Conservation (phyloP, 2,113 vertebrate species). For the Charina bottae region DNA sequence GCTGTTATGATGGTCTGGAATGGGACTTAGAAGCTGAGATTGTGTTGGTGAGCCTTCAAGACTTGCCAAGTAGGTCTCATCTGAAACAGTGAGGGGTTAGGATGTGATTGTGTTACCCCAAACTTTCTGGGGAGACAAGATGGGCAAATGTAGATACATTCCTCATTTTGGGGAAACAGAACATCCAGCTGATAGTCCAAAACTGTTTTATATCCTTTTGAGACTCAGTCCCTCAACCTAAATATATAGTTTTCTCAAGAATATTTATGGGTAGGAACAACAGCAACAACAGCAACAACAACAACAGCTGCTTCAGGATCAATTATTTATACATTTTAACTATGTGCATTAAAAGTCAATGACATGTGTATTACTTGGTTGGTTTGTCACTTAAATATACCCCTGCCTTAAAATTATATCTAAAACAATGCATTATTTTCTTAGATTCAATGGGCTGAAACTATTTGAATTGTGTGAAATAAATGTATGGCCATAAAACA, state of each 20-base stretch:
- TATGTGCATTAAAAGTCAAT: background rate
- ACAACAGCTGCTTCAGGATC: background rate
- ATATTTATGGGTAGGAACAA: background rate
- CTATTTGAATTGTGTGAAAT: slow-evolving; percentile 47
- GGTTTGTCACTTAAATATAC: background rate
- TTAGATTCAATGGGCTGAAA: slow-evolving; percentile 26
- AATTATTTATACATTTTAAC: background rate
- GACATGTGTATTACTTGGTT: background rate
- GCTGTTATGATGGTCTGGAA: no score
- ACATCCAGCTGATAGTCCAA: no score
- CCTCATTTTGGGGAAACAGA: background rate
- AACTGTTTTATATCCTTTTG: no score
- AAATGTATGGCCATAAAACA: slow-evolving; percentile 57
- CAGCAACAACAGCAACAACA: background rate
- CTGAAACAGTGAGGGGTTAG: no score
- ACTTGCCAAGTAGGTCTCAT: no score
- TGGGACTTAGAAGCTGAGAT: no score
- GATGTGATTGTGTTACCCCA: no score
- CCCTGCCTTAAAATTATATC: slow-evolving; percentile 15
- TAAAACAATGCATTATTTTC: background rate
- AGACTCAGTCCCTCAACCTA: no score
- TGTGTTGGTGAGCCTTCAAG: no score
- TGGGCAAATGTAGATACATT: no score
- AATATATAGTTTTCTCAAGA: background rate
- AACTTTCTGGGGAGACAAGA: no score